A percentile compares a stretch with the other conserved stretches of the same genome.
Evolutionary conservation across 2,113 vertebrate genomes (phyloP).

Genomic region (Chrysochloris asiatica): DNA sequence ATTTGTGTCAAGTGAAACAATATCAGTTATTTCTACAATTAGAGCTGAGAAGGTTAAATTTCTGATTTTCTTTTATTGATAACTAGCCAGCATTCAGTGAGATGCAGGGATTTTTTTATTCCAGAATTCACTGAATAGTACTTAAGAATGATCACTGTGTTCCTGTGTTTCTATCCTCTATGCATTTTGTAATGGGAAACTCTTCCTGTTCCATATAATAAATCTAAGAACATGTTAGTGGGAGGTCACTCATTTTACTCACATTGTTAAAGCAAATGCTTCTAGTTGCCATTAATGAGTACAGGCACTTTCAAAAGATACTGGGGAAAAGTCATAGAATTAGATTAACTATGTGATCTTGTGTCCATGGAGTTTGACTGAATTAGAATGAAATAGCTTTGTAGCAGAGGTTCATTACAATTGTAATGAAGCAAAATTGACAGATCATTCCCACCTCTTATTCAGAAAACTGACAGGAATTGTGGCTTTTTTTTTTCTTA

Average conservation of each 20-base stretch:
- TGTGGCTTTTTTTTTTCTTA: conserved; percentile 22
- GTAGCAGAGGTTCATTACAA: conserved; percentile 31
- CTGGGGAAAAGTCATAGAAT: not conserved
- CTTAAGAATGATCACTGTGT: not conserved
- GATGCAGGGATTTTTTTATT: not conserved
- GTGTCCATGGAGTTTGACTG: conserved; percentile 34
- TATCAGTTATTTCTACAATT: conserved; percentile 4
- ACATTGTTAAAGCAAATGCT: conserved; percentile 27
- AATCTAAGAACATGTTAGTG: not conserved
- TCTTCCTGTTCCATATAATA: not conserved
- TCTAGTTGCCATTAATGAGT: conserved; percentile 38
- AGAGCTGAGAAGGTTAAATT: conserved; percentile 40
- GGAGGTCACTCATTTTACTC: not conserved
- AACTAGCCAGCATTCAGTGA: not conserved
- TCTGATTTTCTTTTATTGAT: conserved; percentile 38
- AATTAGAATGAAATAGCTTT: conserved; percentile 51
- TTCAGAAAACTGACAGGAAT: conserved; percentile 37
- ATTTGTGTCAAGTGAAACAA: conserved; percentile 32
- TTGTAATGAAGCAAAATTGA: conserved; percentile 43
- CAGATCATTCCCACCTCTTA: conserved; percentile 28
- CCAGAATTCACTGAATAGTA: not conserved
- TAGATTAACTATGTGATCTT: conserved; percentile 44
- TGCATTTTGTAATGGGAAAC: not conserved
- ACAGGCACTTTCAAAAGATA: conserved; percentile 28
- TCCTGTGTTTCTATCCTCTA: not conserved